Conservation (phyloP, 2,113 vertebrate genomes). For the Gnathonemus longibarbis region DNA sequence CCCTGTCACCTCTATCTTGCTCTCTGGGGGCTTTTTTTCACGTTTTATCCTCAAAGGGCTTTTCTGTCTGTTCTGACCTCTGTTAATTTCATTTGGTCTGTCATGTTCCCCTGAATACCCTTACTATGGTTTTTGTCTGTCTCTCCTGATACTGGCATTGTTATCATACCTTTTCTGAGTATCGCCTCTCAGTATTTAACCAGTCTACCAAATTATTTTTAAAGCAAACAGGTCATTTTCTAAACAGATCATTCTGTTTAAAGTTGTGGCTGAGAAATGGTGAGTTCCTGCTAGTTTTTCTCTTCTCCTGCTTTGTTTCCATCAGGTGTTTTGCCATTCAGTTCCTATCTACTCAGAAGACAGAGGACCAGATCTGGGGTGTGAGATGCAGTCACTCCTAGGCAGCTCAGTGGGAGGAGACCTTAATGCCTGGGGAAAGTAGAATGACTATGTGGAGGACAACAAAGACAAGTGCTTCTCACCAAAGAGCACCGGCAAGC, state of each 20-base stretch:
- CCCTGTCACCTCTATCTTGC: slow-evolving; percentile 8
- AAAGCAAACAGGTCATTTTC: background rate
- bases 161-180: background rate
- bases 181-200: background rate
- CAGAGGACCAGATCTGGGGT: background rate
- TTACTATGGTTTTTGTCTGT: background rate
- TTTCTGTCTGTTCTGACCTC: background rate
- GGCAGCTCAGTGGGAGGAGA: background rate
- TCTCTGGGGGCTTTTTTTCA: slow-evolving; percentile 8
- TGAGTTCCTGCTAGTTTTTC: background rate
- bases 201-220: background rate
- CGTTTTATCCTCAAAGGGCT: slow-evolving; percentile 9
- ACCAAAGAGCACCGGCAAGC: background rate
- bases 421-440: background rate
- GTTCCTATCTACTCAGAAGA: background rate
- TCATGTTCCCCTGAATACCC: background rate
- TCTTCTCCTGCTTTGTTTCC: background rate
- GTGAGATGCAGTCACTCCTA: background rate
- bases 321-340: background rate
- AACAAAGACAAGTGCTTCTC: background rate
- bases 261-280: background rate
- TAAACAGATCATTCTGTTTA: background rate
- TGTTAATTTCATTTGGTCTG: background rate
- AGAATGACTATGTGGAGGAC: background rate
- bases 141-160: background rate